phyloP scores from a whole-genome alignment of 2,888 invertebrate species.

The Epinotia brunnichana region DNA sequence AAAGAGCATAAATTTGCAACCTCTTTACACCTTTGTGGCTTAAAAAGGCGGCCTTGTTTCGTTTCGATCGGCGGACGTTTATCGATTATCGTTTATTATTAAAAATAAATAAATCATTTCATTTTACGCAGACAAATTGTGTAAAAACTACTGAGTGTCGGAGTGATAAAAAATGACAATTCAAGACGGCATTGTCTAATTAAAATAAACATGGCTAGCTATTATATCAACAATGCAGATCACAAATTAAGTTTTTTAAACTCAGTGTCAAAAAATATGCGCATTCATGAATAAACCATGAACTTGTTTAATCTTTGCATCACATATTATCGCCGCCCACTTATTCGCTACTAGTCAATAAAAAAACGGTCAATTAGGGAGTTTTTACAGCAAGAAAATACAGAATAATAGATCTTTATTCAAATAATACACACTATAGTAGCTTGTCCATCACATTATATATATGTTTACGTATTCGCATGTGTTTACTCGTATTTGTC shows the following conservation, averaged over 20 bases:
- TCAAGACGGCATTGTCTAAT: background rate
- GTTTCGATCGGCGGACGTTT: no score
- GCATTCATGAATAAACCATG: conserved; percentile 24
- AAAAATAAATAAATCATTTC: no score
- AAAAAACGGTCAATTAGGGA: background rate
- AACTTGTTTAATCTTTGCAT: conserved; percentile 10
- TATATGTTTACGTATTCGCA: no score
- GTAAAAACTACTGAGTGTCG: background rate
- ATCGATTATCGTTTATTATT: no score
- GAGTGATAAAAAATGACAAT: background rate
- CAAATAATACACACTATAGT: background rate
- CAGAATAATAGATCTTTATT: background rate
- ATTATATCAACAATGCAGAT: background rate
- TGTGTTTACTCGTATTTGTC: no score
- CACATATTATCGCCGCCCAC: conserved; percentile 13
- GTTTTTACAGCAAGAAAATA: background rate
- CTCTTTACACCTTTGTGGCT: no score
- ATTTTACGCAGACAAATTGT: background rate
- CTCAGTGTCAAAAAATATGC: conserved; percentile 7
- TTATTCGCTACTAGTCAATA: conserved; percentile 17
- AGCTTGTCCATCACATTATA: background rate
- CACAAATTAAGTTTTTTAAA: background rate
- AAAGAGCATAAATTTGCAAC: no score
- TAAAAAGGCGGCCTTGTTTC: no score
- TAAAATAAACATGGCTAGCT: background rate